phyloP scores from a whole-genome alignment of 2,888 invertebrate species.

The Petrolisthes cinctipes region DNA sequence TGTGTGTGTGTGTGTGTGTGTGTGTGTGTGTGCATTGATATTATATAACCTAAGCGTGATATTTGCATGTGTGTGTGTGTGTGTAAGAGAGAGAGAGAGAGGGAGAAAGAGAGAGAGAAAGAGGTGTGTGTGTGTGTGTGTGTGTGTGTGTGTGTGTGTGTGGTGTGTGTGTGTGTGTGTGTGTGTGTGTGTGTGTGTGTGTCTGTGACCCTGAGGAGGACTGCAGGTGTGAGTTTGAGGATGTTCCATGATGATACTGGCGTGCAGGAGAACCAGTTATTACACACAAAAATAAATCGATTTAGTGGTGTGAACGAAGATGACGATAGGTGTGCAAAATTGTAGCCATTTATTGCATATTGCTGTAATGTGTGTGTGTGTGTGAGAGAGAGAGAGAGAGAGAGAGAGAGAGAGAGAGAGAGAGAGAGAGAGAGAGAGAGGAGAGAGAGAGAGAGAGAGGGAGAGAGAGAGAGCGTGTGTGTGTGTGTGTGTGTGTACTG shows the following conservation, averaged over 20 bases:
- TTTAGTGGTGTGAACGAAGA: neutral
- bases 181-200: neutral
- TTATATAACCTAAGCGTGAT: neutral
- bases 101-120: too few species aligned
- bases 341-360: neutral
- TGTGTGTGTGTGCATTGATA: neutral
- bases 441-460: neutral
- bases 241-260: neutral
- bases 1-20: conserved; percentile 26
- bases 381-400: neutral
- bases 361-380: neutral
- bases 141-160: too few species aligned
- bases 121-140: too few species aligned
- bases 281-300: neutral
- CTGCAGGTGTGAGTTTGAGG: neutral
- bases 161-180: too few species aligned
- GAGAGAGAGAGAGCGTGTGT: neutral
- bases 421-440: neutral
- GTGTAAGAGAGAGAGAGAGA: too few species aligned
- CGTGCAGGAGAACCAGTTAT: too few species aligned
- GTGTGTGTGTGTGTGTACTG: too few species aligned
- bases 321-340: neutral
- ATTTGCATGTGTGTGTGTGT: neutral
- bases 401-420: neutral
- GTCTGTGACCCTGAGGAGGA: neutral